Evolutionary conservation across 2,888 invertebrate genomes (phyloP), one percentile per base, ranked within the genome.

Genomic region (Andrena minutula): DNA sequence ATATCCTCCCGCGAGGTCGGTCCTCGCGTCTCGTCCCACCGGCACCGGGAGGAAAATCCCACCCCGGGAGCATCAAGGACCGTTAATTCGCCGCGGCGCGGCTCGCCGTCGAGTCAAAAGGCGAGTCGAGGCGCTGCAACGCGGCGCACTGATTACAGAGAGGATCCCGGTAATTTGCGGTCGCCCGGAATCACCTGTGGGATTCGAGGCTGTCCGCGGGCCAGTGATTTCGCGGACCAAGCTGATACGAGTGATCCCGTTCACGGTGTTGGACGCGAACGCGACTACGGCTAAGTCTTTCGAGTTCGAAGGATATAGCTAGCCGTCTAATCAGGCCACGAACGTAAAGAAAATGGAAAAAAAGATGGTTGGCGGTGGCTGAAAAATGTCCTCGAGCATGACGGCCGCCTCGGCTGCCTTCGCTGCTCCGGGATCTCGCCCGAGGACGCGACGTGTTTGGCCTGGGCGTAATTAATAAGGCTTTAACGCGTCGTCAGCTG

Each of bases 401-500:
- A 56, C 30, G 53, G 7, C 26, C 20, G 28, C n/a, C 10, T 0
- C 2, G 16, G 7, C 20, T 51, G 10, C 41, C 28, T 23, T 26
- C 23, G 64, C 35, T 51, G 41, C 53, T 20, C 28, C 35, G n/a
- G 30, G 35, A n/a, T 35, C n/a, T 16, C 49, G 30, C 66, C 35
- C 3, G 30, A 28, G 47, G 16, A 16, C 41, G 5, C 12, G 41
- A 69, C 74, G 64, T 68, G 64, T 70, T 82, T 70, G 71, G 70
- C 78, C 75, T 74, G 81, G 74, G 79, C 81, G 86, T 90, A 89
- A 89, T 90, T 89, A 90, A 90, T 89, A 90, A 90, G 87, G 87
- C 84, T 85, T 87, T 86, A 86, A 88, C 84, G 88, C 79, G 88
- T 89, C 86, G 88, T 86, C 89, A 89, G 89, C 85, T 89, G 89